Evolutionary conservation across 2,888 invertebrate species (phyloP).

Genomic region (Hydriomena furcata): DNA sequence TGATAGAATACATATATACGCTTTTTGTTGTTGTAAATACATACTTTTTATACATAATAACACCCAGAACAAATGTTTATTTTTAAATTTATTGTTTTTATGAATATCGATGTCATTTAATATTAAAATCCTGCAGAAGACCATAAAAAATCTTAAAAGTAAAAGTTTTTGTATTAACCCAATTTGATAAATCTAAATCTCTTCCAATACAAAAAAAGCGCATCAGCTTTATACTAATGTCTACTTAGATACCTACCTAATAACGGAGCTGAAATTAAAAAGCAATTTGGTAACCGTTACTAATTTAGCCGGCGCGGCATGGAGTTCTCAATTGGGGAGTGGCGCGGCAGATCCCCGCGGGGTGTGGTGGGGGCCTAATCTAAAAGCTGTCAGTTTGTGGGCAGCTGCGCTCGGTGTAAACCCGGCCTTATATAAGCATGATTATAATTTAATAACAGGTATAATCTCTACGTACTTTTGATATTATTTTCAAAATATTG

Average conservation of each 20-base stretch:
- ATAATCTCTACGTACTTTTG: too few species aligned
- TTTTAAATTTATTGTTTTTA: too few species aligned
- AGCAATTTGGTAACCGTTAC: slow-evolving; percentile 81
- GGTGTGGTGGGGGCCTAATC: slow-evolving; percentile 66
- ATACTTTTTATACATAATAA: too few species aligned
- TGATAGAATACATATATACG: too few species aligned
- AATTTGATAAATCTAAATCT: neutral
- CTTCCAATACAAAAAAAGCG: slow-evolving; percentile 39
- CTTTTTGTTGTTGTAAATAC: too few species aligned
- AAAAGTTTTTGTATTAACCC: neutral
- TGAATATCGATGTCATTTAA: too few species aligned
- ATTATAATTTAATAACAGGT: neutral
- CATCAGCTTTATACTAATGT: slow-evolving; percentile 43
- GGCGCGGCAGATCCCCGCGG: slow-evolving; percentile 50
- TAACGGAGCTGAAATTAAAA: slow-evolving; percentile 78
- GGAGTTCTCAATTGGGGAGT: slow-evolving; percentile 76
- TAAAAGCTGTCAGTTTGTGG: slow-evolving; percentile 79
- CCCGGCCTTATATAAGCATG: slow-evolving; percentile 57
- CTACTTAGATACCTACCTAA: slow-evolving; percentile 55
- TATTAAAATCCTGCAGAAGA: neutral
- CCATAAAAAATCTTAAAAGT: neutral
- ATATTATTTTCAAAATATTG: too few species aligned
- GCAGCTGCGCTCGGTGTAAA: slow-evolving; percentile 71
- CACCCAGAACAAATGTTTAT: too few species aligned
- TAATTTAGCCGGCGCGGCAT: slow-evolving; percentile 74